These are phyloP conservation scores for Cryptoblepharus egeriae DNA, from an alignment of 2,797 vertebrate genomes.

Conservation along the genomic window DNA sequence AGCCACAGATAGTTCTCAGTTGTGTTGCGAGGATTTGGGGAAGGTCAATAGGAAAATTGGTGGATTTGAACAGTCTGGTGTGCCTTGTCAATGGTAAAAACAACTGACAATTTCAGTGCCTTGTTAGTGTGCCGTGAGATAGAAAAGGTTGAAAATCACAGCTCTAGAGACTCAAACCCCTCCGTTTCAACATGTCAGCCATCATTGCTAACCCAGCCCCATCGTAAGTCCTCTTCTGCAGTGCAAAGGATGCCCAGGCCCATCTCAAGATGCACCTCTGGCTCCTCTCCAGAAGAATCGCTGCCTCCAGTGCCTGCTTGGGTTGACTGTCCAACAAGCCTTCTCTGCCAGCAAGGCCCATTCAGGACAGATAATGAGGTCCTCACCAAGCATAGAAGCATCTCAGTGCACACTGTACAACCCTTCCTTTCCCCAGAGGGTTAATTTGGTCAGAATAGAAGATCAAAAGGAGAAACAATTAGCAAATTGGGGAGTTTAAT, in stretches of 20 bases:
- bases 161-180: too few relatives aligned
- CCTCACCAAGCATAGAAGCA: constrained; percentile 31
- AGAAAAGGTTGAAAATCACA: too few relatives aligned
- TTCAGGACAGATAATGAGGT: constrained; percentile 32
- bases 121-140: too few relatives aligned
- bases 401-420: background rate
- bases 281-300: background rate
- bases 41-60: too few relatives aligned
- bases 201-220: too few relatives aligned
- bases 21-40: too few relatives aligned
- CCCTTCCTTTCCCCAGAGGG: constrained; percentile 62
- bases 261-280: background rate
- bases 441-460: constrained; percentile 81
- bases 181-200: too few relatives aligned
- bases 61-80: too few relatives aligned
- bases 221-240: background rate
- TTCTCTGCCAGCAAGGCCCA: background rate
- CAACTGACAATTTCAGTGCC: too few relatives aligned
- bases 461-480: constrained; percentile 88
- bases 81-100: too few relatives aligned
- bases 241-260: background rate
- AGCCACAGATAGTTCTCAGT: too few relatives aligned
- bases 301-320: background rate
- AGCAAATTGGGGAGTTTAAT: constrained; percentile 85
- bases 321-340: background rate